Base-by-base conservation (phyloP, 2,113 vertebrate species). In the Phyllopteryx taeniolatus region DNA sequence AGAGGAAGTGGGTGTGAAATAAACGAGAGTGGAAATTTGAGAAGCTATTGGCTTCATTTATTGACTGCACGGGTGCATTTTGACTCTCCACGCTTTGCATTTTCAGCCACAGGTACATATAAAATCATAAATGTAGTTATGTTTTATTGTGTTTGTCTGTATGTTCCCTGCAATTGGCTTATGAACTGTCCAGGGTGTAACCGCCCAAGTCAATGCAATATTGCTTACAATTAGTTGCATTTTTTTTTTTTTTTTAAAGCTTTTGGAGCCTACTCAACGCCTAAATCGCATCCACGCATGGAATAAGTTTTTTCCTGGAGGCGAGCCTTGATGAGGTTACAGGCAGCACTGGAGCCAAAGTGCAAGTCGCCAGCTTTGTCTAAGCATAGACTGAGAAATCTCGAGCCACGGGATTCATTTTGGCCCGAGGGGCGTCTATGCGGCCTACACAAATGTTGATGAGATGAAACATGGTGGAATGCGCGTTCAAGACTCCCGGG, bases 381-480 rank as follows among this genome's bases (percentile, higher is more conserved):
- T 90, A 88, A 86, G 73, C 89, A 85, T 87, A 88, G 85, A 78
- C 78, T 51, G 66, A 83, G 75, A 85, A 84, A 79, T 86, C 84
- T 80, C 60, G 57, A 78, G 82, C 33, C 72, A 79, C 33, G 74
- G 49, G 76, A 84, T 84, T 80, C 81, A 87, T 84, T 61, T 83
- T 81, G 83, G 83, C 80, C 85, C 76, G 47, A 8, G 27, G 80
- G 87, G 76, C 8, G 71, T 79, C 79, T 79, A 84, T 35, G 75
- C 51, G 44, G 80, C 86, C 84, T 85, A 84, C 87, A 87, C 87
- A 91, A 91, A 90, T 91, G 89, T 88, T 92, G 90, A 84, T 77
- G 72, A 84, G 83, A 86, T 86, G 86, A 90, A 88, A 79, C 71
- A 70, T 73, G 65, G 66, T 43, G 74, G 82, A 90, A 87, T 86